These are phyloP conservation scores for Meriones psammophilus DNA, from an alignment of 2,797 vertebrate genomes.

Conservation along the genomic window DNA sequence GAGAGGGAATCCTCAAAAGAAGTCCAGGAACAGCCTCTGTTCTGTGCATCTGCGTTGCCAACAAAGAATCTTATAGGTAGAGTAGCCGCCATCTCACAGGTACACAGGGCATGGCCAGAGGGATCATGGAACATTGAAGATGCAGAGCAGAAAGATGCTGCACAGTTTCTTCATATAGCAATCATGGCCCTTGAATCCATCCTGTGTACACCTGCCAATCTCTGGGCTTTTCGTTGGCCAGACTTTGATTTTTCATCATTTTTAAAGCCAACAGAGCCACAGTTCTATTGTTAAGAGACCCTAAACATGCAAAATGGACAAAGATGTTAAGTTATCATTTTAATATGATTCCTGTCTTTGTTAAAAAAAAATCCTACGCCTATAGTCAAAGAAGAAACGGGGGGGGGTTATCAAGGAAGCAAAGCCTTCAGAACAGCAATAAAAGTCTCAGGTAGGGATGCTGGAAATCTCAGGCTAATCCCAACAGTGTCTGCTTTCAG, in stretches of 20 bases:
- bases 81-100: too few relatives aligned
- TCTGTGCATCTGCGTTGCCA: neutral
- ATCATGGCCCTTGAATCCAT: neutral
- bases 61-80: neutral
- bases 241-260: slow-evolving; percentile 1
- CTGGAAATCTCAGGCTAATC: neutral
- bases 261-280: neutral
- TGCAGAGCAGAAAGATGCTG: neutral
- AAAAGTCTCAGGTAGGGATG: neutral
- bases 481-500: neutral
- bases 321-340: neutral
- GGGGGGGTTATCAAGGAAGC: neutral
- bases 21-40: neutral
- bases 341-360: neutral
- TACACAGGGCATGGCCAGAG: neutral
- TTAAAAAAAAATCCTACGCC: slow-evolving; percentile 26
- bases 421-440: neutral
- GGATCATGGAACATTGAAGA: neutral
- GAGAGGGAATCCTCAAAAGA: neutral
- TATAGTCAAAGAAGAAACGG: neutral
- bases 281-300: neutral
- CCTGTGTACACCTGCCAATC: too few relatives aligned
- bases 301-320: neutral
- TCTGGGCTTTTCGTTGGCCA: neutral
- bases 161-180: neutral